Base-by-base conservation (phyloP, 2,888 invertebrate genomes). In the Archips crataeganus region DNA sequence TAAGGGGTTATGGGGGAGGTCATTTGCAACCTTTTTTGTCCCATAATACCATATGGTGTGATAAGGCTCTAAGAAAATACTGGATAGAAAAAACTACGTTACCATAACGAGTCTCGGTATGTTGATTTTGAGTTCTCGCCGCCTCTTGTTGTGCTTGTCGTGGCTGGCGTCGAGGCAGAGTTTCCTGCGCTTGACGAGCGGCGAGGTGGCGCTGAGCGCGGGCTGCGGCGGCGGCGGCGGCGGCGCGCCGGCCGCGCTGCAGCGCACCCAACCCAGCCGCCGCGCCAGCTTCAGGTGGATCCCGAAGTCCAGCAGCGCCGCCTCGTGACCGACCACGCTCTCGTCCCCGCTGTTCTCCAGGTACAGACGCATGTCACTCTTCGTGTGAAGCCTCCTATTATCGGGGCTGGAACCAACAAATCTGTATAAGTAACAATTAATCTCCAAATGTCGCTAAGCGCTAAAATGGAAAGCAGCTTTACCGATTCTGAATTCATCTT, bases 241-340 rank as follows among this genome's bases (percentile, higher is more conserved):
- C 47, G 62, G 57, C 67, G 60, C 72, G 15, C 66, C 75, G 23
- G 69, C 76, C 9, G 78, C 61, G 0, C 88, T 86, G 15, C 76
- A 80, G 0, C 81, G 75, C 74, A 90, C 89, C 94, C 94, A 95
- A 15, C 94, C 94, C 84, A 94, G 87, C 0, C 93, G 87, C 0
- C 94, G 82, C 0, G 95, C 83, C 34, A 93, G 79, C 78, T 94
- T 94, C 63, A 94, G 79, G 77, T 95, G 95, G 0, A 91, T 88
- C 0, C 94, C 93, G 64, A 95, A 95, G 78, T 95, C 95, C 57
- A 90, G 78, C 2, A 95, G 82, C 0, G 87, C 90, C 13, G 81
- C 67, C 59, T 90, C 88, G 75, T 87, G 92, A 0, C 57, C 79
- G 76, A n/a, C 80, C 83, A 2, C 89, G 71, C 0, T 77, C 0